Base-by-base conservation (phyloP, 2,113 vertebrate species). In the Hypomesus transpacificus region DNA sequence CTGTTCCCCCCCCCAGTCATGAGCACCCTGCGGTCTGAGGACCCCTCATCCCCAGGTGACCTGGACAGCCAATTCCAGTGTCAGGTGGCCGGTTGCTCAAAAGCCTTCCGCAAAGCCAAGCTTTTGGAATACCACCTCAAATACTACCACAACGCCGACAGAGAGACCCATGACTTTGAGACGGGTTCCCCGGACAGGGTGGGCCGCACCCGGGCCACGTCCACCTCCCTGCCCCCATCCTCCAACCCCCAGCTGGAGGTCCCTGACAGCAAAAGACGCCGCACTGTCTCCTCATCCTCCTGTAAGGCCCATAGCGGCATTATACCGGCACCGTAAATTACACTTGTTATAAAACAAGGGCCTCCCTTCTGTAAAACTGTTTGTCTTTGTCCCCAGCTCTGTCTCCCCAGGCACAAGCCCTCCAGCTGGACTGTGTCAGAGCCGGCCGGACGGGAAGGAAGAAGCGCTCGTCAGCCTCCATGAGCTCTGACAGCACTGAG, bases 401-500 rank as follows among this genome's bases (percentile, higher is more conserved):
- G 75, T 89, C 74, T 26, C 85, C 89, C 69, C 86, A 86, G 69
- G 74, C 82, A 68, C 85, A 86, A 76, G 75, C 85, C 62, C 80
- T 91, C 71, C 89, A 86, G 66, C 85, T 91, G 82, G 88, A 91
- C 80, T 81, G 83, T 75, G 74, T 83, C 75, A 82, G 81, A 54
- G 86, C 56, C 81, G 89, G 84, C 79, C 67, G 83, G 69, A 83
- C 81, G 74, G 87, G 66, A 57, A 88, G 84, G 68, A 87, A 84
- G 76, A 89, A 90, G 73, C 90, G 85, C 68, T 87, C 89, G 14
- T 90, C 88, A 66, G 84, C 83, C 51, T 89, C 85, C 53, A 62
- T 89, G 68, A 91, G 87, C 73, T 85, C 86, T 46, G 90, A 89
- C 65, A 85, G 83, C 75, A 84, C 89, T 22, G 90, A 84, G 57